Evolutionary conservation across 2,113 vertebrate genomes (phyloP).

Genomic region (Sturnus vulgaris): DNA sequence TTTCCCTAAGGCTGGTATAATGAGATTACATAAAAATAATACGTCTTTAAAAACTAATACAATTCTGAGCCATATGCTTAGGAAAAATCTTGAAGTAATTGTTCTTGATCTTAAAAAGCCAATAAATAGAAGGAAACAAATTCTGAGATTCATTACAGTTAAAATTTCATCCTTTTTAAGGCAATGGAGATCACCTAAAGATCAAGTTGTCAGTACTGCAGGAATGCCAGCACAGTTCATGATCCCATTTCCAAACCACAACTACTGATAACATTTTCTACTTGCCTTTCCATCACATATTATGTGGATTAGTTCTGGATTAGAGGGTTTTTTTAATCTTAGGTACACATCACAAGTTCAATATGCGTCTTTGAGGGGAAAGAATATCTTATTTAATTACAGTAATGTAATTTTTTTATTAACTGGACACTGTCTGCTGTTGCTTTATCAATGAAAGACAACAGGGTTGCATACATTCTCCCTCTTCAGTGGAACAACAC

Average conservation of each 20-base stretch:
- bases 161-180: background rate
- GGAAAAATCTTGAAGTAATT: background rate
- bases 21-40: conserved; percentile 56
- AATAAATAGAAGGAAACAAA: background rate
- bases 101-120: background rate
- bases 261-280: background rate
- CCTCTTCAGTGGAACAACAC: background rate
- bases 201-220: background rate
- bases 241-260: background rate
- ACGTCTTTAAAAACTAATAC: conserved; percentile 44
- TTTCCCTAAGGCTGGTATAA: conserved; percentile 52
- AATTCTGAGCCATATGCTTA: conserved; percentile 33
- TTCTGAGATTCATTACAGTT: background rate
- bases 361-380: background rate
- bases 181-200: background rate
- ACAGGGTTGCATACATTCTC: background rate
- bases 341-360: background rate
- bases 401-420: background rate
- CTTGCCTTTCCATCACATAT: background rate
- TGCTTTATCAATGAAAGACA: background rate
- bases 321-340: background rate
- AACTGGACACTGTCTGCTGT: background rate
- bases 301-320: background rate
- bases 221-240: background rate
- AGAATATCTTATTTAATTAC: background rate